phyloP scores from a whole-genome alignment of 2,113 vertebrate species.

The Gnathochromis pfefferi region DNA sequence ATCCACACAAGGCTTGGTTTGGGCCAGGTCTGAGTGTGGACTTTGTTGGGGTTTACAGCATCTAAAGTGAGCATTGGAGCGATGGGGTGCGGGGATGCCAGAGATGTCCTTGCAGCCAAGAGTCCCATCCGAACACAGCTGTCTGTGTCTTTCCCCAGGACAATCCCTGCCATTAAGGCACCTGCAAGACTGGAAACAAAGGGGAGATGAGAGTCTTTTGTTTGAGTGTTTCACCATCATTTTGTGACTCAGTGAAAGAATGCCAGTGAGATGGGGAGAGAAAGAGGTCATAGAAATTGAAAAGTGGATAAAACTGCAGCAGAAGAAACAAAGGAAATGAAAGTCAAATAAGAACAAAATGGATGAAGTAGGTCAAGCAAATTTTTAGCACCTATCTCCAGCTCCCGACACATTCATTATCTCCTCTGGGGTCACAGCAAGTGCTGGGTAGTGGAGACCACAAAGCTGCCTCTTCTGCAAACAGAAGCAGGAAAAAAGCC shows the following conservation, averaged over 20 bases:
- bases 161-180: conserved; percentile 77
- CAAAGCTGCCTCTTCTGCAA: conserved; percentile 71
- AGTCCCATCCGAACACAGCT: conserved; percentile 78
- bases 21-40: conserved; percentile 60
- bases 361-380: neutral
- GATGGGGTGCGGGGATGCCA: conserved; percentile 72
- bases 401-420: conserved; percentile 84
- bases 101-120: conserved; percentile 71
- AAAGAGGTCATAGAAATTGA: neutral
- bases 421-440: conserved; percentile 65
- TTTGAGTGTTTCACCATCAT: neutral
- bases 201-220: neutral
- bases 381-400: conserved; percentile 79
- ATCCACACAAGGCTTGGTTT: conserved; percentile 56
- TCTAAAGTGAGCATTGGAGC: conserved; percentile 61
- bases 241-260: neutral
- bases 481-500: neutral
- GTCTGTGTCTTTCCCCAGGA: conserved; percentile 68
- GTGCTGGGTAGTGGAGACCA: conserved; percentile 77
- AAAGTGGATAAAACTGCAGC: neutral
- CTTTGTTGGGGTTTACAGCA: conserved; percentile 60
- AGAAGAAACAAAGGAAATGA: neutral
- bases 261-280: neutral
- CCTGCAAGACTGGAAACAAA: conserved; percentile 76
- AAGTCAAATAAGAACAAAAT: neutral